Percentiles rank a stretch among this genome's conserved stretches.
Evolutionary conservation across 2,888 invertebrate genomes (phyloP).

Genomic region (Mesorhabditis sp.): DNA sequence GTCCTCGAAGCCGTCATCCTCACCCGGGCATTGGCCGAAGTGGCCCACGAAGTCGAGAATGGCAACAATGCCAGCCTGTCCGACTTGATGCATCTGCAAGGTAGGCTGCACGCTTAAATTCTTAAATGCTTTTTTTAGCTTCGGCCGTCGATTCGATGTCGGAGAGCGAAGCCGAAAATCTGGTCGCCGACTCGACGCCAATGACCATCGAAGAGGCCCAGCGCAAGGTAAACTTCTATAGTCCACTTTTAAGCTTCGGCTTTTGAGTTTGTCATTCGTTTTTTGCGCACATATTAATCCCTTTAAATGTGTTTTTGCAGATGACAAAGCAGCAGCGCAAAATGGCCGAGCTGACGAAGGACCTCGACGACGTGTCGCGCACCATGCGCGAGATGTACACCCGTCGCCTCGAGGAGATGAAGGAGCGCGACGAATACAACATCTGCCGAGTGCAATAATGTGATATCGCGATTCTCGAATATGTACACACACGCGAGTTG

Average conservation of each 20-base stretch:
- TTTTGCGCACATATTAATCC: background rate
- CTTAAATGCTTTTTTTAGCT: background rate
- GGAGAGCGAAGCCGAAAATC: background rate
- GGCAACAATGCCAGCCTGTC: background rate
- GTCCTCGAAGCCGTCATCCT: background rate
- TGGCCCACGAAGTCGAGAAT: background rate
- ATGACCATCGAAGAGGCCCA: background rate
- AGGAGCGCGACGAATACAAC: no score
- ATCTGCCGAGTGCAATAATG: no score
- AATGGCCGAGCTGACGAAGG: background rate
- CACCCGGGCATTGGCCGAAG: background rate
- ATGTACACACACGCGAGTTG: no score
- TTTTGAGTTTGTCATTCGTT: background rate
- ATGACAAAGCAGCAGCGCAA: background rate
- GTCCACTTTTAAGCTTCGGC: background rate
- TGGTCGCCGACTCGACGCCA: background rate
- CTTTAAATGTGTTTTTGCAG: background rate
- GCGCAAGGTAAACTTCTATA: background rate
- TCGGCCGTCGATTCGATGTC: background rate
- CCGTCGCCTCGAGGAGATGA: background rate
- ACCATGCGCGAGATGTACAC: background rate
- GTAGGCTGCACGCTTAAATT: background rate
- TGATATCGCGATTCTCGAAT: no score
- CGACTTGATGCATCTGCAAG: background rate
- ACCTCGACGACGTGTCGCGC: background rate